Conservation (phyloP, 2,113 vertebrate species). For the Lasiurus borealis region DNA sequence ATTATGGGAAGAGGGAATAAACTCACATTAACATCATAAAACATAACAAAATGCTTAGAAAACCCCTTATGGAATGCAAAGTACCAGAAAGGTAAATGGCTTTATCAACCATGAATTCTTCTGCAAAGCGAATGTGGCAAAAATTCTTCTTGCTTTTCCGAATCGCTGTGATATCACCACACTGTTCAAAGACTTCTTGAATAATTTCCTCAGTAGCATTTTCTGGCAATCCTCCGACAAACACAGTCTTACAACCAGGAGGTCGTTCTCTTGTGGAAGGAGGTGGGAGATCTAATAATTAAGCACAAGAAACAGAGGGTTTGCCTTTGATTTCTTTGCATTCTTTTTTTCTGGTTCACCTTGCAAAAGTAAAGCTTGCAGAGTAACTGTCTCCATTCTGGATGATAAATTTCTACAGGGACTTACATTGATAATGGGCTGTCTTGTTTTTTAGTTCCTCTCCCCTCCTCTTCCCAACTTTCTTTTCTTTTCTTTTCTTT, state of each 20-base stretch:
- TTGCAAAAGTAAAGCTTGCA: constrained; percentile 53
- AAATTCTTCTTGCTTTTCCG: constrained; percentile 98
- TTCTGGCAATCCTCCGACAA: constrained; percentile 95
- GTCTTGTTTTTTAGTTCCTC: neutral
- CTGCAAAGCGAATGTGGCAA: constrained; percentile 94
- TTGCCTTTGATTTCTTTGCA: constrained; percentile 63
- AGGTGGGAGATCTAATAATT: constrained; percentile 91
- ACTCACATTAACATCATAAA: constrained; percentile 81
- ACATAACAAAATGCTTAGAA: constrained; percentile 73
- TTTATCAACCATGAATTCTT: constrained; percentile 97
- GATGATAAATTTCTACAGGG: neutral
- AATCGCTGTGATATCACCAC: constrained; percentile 93
- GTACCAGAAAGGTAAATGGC: constrained; percentile 95
- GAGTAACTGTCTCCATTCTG: neutral
- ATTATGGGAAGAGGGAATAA: constrained; percentile 77
- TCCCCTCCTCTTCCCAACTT: neutral
- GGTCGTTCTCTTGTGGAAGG: constrained; percentile 94
- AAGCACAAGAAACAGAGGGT: constrained; percentile 77
- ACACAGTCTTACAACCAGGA: constrained; percentile 95
- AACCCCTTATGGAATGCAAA: constrained; percentile 82
- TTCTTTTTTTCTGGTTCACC: constrained; percentile 48
- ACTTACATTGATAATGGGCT: neutral
- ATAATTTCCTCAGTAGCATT: constrained; percentile 94
- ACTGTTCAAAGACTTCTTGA: constrained; percentile 95
- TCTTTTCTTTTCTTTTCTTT: neutral